Evolutionary conservation across 2,797 vertebrate genomes (phyloP), one percentile per base, ranked within the genome.

Genomic region (Staurois parvus): DNA sequence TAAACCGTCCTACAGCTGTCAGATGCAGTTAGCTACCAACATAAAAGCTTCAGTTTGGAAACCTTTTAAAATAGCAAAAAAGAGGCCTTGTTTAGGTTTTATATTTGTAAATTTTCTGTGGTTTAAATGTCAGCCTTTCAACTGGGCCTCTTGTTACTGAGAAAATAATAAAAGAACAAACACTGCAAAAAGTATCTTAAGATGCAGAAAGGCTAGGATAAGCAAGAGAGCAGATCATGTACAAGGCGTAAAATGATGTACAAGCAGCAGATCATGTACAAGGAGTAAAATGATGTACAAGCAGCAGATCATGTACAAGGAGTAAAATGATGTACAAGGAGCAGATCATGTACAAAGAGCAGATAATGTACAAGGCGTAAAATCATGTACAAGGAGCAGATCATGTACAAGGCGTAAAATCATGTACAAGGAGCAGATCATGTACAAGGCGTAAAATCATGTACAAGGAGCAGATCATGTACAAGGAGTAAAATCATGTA

Each of bases 1-100:
- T 72, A 5, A 78, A 40, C 37, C 45, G 26, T 30, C 26, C 83
- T n/a, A 70, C 83, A 78, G 83, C 83, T 84, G 83, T 72, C 67
- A 84, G 83, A 78, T 62, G 48, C 28, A 72, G 37, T 66, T 82
- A 73, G 21, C 12, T 45, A 13, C 6, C 8, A 42, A 64, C 30
- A 62, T 62, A 77, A 77, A 84, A 72, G 82, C 48, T 40, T 28
- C 32, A 78, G 34, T 80, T 34, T 3, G n/a, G 24, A 19, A 12
- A 67, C 15, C 56, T 8, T 48, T 75, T 34, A 17, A 29, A 10
- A 34, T 17, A 52, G 67, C 13, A 29, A 26, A 78, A 84, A 72
- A 70, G 48, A 72, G 26, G 68, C 32, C 30, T 72, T 84, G 67
- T 72, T 15, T n/a, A 72, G 11, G 52, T 72, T 59, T 32, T 40